Evolutionary conservation across 2,888 invertebrate species (phyloP).

Genomic region (Proisotoma minuta): DNA sequence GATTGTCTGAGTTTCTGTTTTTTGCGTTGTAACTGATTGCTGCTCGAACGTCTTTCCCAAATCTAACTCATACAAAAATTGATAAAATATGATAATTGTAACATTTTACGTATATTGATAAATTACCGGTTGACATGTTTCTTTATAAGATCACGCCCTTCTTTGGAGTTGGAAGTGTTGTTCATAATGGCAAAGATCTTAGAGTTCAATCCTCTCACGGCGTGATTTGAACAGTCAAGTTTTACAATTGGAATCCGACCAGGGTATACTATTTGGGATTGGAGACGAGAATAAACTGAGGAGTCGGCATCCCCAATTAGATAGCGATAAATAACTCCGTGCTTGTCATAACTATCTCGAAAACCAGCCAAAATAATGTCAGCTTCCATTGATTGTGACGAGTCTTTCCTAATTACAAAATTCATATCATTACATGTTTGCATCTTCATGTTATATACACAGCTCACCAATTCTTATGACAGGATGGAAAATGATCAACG

Average conservation of each 20-base stretch:
- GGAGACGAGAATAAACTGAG: slow-evolving; percentile 13
- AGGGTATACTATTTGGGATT: slow-evolving; percentile 6
- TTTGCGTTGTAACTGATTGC: background rate
- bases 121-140: background rate
- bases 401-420: background rate
- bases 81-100: no score
- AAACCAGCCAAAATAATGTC: slow-evolving; percentile 24
- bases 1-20: background rate
- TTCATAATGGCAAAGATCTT: slow-evolving; percentile 12
- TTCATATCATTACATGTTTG: background rate
- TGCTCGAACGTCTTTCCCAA: background rate
- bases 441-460: background rate
- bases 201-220: slow-evolving; percentile 11
- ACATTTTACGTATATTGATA: no score
- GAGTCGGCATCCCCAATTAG: slow-evolving; percentile 30
- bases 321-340: slow-evolving; percentile 24
- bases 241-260: slow-evolving; percentile 13
- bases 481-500: slow-evolving; percentile 7
- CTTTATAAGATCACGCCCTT: background rate
- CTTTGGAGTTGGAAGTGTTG: background rate
- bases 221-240: slow-evolving; percentile 30
- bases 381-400: slow-evolving; percentile 16
- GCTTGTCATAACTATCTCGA: slow-evolving; percentile 11
- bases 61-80: no score
- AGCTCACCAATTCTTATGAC: slow-evolving; percentile 20